Conservation (phyloP, 2,888 invertebrate genomes). For the Nymphalis polychloros region DNA sequence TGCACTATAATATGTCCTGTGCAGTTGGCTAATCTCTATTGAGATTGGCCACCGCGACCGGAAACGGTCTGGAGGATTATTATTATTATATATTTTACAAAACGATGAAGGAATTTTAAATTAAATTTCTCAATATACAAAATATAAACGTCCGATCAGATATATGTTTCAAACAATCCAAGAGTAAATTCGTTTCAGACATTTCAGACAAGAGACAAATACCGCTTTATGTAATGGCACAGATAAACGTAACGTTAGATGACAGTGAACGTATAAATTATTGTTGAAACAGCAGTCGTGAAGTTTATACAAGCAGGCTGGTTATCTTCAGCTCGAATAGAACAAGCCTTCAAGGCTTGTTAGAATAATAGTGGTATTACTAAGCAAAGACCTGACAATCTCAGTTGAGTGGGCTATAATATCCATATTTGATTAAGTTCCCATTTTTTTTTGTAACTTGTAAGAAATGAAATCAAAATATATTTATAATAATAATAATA, state of each 20-base stretch:
- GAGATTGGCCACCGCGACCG: too few relatives aligned
- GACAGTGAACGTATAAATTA: slow-evolving; percentile 57
- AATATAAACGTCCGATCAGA: too few relatives aligned
- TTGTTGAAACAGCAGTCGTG: slow-evolving; percentile 52
- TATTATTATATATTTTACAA: too few relatives aligned
- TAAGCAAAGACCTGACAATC: neutral
- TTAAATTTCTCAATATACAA: too few relatives aligned
- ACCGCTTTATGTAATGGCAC: slow-evolving; percentile 23
- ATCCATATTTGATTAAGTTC: neutral
- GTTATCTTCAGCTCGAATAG: slow-evolving; percentile 3
- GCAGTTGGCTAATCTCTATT: too few relatives aligned
- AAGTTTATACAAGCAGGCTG: slow-evolving; percentile 50
- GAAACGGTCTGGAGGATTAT: too few relatives aligned
- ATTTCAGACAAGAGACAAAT: neutral
- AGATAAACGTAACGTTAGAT: slow-evolving; percentile 41
- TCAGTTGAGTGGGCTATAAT: neutral
- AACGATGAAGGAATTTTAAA: too few relatives aligned
- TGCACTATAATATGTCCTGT: too few relatives aligned
- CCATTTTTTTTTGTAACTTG: too few relatives aligned
- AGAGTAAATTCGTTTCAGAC: neutral
- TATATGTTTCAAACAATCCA: too few relatives aligned
- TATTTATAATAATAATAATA: too few relatives aligned
- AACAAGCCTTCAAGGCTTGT: neutral
- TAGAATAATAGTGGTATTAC: slow-evolving; percentile 8
- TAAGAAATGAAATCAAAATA: too few relatives aligned